Percentiles rank a stretch among this genome's conserved stretches.
Conservation (phyloP, 2,888 invertebrate species). For the Priapulus caudatus region DNA sequence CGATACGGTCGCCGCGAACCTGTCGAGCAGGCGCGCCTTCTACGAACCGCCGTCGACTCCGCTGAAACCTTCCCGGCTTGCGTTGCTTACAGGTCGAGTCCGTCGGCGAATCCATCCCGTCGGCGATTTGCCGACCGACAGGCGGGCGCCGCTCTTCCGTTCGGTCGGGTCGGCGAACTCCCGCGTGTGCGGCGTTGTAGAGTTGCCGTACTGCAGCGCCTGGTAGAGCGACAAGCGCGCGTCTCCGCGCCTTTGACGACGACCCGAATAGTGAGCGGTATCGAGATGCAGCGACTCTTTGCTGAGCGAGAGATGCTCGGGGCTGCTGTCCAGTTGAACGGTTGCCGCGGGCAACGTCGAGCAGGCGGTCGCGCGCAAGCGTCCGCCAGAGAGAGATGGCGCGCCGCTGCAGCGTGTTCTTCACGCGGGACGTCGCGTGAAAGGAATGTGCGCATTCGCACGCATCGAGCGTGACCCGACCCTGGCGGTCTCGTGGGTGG, state of each 20-base stretch:
- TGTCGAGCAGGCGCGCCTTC: not conserved
- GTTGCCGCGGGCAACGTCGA: slow-evolving; percentile 4
- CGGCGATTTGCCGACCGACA: not conserved
- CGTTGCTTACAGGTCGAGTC: not conserved
- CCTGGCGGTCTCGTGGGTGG: too few relatives aligned
- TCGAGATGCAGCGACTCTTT: not conserved
- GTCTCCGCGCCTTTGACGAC: slow-evolving; percentile 54
- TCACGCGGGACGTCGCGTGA: not conserved
- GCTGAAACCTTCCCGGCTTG: not conserved
- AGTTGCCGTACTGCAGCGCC: slow-evolving; percentile 62
- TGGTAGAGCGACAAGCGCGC: slow-evolving; percentile 71
- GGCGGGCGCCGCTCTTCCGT: slow-evolving; percentile 45
- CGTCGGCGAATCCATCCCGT: not conserved
- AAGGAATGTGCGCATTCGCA: too few relatives aligned
- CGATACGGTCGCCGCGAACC: not conserved
- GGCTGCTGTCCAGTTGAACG: too few relatives aligned
- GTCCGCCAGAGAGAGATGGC: not conserved
- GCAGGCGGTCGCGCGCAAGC: not conserved
- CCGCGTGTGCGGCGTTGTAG: slow-evolving; percentile 53
- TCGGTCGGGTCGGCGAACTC: slow-evolving; percentile 61
- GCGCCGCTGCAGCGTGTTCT: not conserved
- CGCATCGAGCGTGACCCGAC: too few relatives aligned
- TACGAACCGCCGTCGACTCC: not conserved
- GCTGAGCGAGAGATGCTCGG: not conserved
- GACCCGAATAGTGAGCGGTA: slow-evolving; percentile 39